A percentile compares a stretch with the other conserved stretches of the same genome.
Conservation (phyloP, 2,888 invertebrate species). For the Microctonus brassicae region DNA sequence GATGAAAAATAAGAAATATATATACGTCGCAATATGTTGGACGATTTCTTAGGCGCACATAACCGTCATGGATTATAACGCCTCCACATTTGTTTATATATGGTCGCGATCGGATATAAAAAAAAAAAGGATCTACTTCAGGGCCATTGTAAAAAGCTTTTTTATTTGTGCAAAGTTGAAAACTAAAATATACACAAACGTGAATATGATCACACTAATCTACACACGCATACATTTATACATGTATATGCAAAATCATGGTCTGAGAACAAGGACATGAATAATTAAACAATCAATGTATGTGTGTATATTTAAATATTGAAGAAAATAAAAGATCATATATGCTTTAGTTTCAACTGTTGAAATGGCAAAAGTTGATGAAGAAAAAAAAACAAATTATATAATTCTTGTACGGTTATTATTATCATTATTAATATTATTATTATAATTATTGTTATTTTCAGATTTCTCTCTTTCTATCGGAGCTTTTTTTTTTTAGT, state of each 20-base stretch:
- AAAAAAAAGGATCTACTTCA: background rate
- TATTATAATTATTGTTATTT: background rate
- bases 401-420: background rate
- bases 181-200: background rate
- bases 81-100: constrained; percentile 12
- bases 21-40: constrained; percentile 1
- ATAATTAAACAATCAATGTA: background rate
- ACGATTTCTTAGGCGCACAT: background rate
- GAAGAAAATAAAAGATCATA: background rate
- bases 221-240: background rate
- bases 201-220: background rate
- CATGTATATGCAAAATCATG: background rate
- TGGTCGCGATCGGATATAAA: constrained; percentile 6
- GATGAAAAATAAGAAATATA: background rate
- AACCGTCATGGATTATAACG: constrained; percentile 2
- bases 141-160: constrained; percentile 6
- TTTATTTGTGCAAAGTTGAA: background rate
- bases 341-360: constrained; percentile 1
- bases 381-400: background rate
- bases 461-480: background rate
- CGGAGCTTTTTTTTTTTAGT: background rate
- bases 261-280: background rate
- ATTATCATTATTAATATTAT: background rate
- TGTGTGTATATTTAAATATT: background rate
- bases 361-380: background rate